Evolutionary conservation across 1,140 invertebrate species (phyloP).

Genomic region (Adelges cooleyi): DNA sequence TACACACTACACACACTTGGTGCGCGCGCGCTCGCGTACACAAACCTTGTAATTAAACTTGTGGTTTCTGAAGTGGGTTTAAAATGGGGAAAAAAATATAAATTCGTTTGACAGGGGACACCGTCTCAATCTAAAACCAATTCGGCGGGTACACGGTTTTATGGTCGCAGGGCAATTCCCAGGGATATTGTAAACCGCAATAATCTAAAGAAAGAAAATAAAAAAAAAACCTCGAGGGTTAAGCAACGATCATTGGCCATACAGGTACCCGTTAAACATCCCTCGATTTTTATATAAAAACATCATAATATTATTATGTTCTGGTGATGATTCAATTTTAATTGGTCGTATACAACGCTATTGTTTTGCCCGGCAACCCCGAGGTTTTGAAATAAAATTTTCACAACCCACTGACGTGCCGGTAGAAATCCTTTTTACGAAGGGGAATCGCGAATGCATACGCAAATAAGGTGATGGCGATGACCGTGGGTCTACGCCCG

Average conservation of each 20-base stretch:
- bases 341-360: not conserved
- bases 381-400: constrained; percentile 15
- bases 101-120: not conserved
- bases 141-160: not conserved
- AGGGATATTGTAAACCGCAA: constrained; percentile 3
- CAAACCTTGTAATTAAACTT: constrained; percentile 12
- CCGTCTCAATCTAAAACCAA: constrained; percentile 12
- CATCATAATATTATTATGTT: not conserved
- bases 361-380: not conserved
- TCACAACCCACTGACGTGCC: constrained; percentile 19
- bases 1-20: no score
- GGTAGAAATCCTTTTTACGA: not conserved
- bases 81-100: not conserved
- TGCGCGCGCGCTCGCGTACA: not conserved
- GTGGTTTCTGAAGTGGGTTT: not conserved
- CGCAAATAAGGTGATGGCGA: not conserved
- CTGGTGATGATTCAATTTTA: not conserved
- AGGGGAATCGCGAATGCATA: not conserved
- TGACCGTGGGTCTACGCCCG: not conserved
- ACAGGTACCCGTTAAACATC: not conserved
- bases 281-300: not conserved
- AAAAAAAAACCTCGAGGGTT: not conserved
- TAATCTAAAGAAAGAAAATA: constrained; percentile 3
- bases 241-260: not conserved
- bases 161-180: not conserved